Evolutionary conservation across 2,888 invertebrate genomes (phyloP).

Genomic region (Nemapogon koenigi): DNA sequence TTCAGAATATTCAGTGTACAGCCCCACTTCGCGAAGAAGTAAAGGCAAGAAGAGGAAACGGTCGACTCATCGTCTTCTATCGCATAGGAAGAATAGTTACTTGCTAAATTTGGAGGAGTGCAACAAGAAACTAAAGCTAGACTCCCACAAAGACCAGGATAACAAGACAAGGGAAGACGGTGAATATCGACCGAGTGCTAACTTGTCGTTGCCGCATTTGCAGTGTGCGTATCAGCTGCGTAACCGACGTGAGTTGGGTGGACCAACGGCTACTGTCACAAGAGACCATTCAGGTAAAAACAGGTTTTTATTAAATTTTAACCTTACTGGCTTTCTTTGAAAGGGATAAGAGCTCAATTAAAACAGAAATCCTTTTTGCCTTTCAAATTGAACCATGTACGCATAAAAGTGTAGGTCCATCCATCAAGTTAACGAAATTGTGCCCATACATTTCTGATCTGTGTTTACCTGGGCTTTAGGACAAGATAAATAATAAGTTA

Average conservation of each 20-base stretch:
- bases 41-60: slow-evolving; percentile 57
- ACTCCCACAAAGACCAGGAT: slow-evolving; percentile 1
- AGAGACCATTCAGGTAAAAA: slow-evolving; percentile 47
- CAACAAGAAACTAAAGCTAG: slow-evolving; percentile 17
- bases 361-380: no score
- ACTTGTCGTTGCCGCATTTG: slow-evolving; percentile 26
- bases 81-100: slow-evolving; percentile 42
- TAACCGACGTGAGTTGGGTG: slow-evolving; percentile 39
- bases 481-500: no score
- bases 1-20: slow-evolving; percentile 58
- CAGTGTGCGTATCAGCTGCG: slow-evolving; percentile 37
- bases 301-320: no score
- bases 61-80: slow-evolving; percentile 43
- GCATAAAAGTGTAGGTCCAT: no score
- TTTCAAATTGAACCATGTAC: no score
- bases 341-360: no score
- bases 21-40: slow-evolving; percentile 43
- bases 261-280: slow-evolving; percentile 42
- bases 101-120: slow-evolving; percentile 40
- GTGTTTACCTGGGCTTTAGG: no score
- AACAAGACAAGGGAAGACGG: slow-evolving; percentile 23
- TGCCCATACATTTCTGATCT: no score
- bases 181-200: slow-evolving; percentile 21
- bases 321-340: no score
- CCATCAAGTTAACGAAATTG: no score